A percentile compares a stretch with the other conserved stretches of the same genome.
Evolutionary conservation across 2,888 invertebrate genomes (phyloP).

Genomic region (Pyrrhosoma nymphula): DNA sequence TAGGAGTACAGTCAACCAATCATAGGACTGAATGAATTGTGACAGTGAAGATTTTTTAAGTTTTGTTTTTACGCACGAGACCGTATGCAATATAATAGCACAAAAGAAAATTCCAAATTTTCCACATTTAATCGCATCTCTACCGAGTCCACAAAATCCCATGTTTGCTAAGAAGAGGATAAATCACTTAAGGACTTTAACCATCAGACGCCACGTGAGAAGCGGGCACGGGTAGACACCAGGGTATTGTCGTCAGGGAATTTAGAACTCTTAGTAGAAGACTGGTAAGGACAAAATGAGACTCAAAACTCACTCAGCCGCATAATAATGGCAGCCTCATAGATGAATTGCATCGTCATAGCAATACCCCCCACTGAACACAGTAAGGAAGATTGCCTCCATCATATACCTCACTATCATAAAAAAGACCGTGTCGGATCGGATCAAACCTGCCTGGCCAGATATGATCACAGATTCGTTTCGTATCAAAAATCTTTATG

Average conservation of each 20-base stretch:
- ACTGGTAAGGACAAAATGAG: background rate
- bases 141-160: background rate
- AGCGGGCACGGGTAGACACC: too few relatives aligned
- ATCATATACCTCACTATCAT: background rate
- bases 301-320: background rate
- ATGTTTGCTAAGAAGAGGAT: background rate
- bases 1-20: too few relatives aligned
- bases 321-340: background rate
- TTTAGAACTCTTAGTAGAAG: too few relatives aligned
- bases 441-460: background rate
- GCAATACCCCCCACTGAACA: background rate
- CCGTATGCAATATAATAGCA: too few relatives aligned
- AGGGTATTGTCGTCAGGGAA: too few relatives aligned
- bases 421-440: background rate
- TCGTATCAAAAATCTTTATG: background rate
- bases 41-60: too few relatives aligned
- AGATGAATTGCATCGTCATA: background rate
- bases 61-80: too few relatives aligned
- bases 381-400: background rate
- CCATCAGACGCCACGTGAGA: background rate
- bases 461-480: background rate
- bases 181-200: background rate
- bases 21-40: too few relatives aligned
- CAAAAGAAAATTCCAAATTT: background rate
- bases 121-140: background rate